Evolutionary conservation across 2,113 vertebrate species (phyloP).

Genomic region (Podarcis cretensis): DNA sequence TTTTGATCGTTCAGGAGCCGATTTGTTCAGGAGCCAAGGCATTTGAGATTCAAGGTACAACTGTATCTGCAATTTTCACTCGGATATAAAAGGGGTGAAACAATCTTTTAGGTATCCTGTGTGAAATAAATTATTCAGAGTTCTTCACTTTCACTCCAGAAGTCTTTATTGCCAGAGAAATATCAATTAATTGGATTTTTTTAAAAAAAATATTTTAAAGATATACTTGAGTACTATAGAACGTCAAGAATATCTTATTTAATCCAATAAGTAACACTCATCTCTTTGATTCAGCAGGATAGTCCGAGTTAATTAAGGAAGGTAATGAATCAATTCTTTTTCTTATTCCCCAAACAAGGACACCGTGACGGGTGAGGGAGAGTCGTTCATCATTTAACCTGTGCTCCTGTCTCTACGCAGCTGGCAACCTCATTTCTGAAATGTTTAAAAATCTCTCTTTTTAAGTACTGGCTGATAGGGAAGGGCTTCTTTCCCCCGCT

Average conservation of each 20-base stretch:
- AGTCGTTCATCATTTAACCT: constrained; percentile 12
- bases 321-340: constrained; percentile 31
- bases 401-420: background rate
- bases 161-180: background rate
- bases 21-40: too few relatives aligned
- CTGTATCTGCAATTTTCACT: too few relatives aligned
- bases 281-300: constrained; percentile 7
- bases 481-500: constrained; percentile 24
- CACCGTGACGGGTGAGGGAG: background rate
- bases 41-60: too few relatives aligned
- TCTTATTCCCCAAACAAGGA: constrained; percentile 19
- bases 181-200: background rate
- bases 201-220: background rate
- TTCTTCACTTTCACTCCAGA: background rate
- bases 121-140: background rate
- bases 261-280: constrained; percentile 4
- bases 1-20: too few relatives aligned
- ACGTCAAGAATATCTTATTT: constrained; percentile 11
- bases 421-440: constrained; percentile 19
- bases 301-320: constrained; percentile 34
- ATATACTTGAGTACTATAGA: background rate
- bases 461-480: constrained; percentile 9
- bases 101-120: too few relatives aligned
- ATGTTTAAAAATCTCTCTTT: constrained; percentile 36
- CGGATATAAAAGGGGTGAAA: too few relatives aligned